Conservation (phyloP, 1,140 invertebrate species). For the Heterodera schachtii region DNA sequence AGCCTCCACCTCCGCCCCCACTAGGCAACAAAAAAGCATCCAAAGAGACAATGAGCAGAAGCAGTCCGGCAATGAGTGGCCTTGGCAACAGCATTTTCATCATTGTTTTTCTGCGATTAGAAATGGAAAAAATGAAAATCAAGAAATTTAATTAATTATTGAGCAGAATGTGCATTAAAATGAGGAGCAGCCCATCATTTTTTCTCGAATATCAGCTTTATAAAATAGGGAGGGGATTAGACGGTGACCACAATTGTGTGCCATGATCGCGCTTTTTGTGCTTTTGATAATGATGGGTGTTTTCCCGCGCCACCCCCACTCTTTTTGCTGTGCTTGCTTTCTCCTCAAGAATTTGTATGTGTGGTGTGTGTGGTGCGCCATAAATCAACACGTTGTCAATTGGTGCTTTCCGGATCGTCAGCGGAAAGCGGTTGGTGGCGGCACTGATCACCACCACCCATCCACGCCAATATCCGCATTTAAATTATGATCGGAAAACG, state of each 20-base stretch:
- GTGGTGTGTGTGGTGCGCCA: background rate
- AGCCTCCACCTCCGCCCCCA: slow-evolving; percentile 33
- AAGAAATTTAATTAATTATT: background rate
- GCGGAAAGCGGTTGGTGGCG: no score
- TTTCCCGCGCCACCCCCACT: background rate
- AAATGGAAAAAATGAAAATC: no score
- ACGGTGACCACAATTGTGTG: no score
- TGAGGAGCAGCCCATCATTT: background rate
- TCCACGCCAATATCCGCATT: no score
- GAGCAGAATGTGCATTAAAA: background rate
- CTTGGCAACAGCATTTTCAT: background rate
- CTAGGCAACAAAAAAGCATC: slow-evolving; percentile 32
- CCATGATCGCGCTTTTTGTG: background rate
- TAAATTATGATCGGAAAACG: no score
- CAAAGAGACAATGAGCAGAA: background rate
- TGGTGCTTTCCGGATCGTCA: background rate
- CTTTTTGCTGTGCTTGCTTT: no score
- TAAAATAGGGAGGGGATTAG: no score
- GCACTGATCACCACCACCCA: no score
- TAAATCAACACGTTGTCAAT: background rate
- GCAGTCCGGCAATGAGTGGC: background rate
- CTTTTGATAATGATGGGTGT: background rate
- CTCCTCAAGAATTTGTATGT: background rate
- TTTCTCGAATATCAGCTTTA: no score
- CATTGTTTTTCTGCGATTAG: background rate